A percentile compares a stretch with the other conserved stretches of the same genome.
phyloP scores from a whole-genome alignment of 2,888 invertebrate species.

The Agonopterix arenella region DNA sequence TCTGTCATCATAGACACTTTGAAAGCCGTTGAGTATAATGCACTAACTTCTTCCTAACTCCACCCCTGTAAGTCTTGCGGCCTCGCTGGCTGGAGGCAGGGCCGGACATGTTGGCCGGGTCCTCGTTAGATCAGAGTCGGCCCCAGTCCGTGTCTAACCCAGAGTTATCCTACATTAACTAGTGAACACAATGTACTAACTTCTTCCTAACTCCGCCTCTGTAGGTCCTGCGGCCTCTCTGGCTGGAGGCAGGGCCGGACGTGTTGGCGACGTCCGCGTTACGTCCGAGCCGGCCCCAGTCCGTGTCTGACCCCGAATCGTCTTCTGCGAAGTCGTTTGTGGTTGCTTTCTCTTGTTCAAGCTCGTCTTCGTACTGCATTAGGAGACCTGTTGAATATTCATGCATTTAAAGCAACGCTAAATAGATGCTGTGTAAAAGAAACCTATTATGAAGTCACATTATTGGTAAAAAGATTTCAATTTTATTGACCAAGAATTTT shows the following conservation, averaged over 20 bases:
- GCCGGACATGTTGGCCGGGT: neutral
- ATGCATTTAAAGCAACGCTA: too few relatives aligned
- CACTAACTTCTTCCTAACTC: slow-evolving; percentile 41
- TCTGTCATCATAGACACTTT: too few relatives aligned
- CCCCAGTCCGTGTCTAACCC: slow-evolving; percentile 28
- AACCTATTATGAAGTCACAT: too few relatives aligned
- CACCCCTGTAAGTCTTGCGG: slow-evolving; percentile 31
- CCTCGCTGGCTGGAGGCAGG: slow-evolving; percentile 4
- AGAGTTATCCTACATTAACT: too few relatives aligned
- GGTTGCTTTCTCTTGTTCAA: slow-evolving; percentile 30
- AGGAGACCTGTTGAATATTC: slow-evolving; percentile 36
- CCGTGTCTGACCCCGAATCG: slow-evolving; percentile 47
- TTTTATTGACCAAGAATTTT: too few relatives aligned
- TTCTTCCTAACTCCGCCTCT: slow-evolving; percentile 45
- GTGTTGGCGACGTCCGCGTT: slow-evolving; percentile 11
- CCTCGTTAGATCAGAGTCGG: slow-evolving; percentile 25
- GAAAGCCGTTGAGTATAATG: too few relatives aligned
- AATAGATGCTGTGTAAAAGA: too few relatives aligned
- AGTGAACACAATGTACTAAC: slow-evolving; percentile 17
- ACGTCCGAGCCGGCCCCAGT: slow-evolving; percentile 44
- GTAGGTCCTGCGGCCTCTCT: slow-evolving; percentile 20
- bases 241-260: slow-evolving; percentile 1
- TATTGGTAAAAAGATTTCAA: too few relatives aligned
- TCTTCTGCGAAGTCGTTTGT: slow-evolving; percentile 24
- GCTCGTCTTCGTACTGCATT: slow-evolving; percentile 60